Evolutionary conservation across 1,140 invertebrate species (phyloP).

Genomic region (Contarinia nasturtii): DNA sequence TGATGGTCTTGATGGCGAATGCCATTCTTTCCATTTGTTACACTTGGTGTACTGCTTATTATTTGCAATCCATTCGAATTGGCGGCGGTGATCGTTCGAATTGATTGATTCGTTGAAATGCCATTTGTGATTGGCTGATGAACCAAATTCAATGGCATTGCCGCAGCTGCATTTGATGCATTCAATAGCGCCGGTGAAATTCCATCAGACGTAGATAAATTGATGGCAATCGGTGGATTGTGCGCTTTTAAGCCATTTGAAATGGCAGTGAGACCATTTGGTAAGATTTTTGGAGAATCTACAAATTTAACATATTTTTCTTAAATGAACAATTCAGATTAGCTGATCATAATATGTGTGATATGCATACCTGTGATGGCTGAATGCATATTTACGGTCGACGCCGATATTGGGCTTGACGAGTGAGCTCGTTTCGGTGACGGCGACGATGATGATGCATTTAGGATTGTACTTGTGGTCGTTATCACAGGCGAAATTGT

Average conservation of each 20-base stretch:
- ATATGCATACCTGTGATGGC: no score
- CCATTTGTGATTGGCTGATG: no score
- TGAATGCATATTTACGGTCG: no score
- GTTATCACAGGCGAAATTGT: slow-evolving; percentile 12
- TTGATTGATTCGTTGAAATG: not conserved
- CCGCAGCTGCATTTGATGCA: not conserved
- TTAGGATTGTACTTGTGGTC: not conserved
- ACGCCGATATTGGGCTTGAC: not conserved
- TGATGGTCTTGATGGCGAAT: not conserved
- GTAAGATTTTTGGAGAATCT: not conserved
- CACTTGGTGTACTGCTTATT: not conserved
- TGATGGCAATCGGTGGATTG: slow-evolving; percentile 1
- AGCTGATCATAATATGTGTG: no score
- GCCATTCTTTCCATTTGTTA: slow-evolving; percentile 1
- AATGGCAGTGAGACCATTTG: not conserved
- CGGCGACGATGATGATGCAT: not conserved
- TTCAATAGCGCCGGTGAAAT: not conserved
- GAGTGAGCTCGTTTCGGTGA: not conserved
- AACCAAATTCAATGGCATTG: slow-evolving; percentile 1
- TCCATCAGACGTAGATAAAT: not conserved
- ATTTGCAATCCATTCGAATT: slow-evolving; percentile 1
- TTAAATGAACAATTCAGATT: no score
- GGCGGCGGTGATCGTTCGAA: not conserved
- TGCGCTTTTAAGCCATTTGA: slow-evolving; percentile 1
- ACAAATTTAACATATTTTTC: no score